Percentiles rank a stretch among this genome's conserved stretches.
These are phyloP conservation scores for Syngnathus acus DNA, from an alignment of 2,797 vertebrate species.

Conservation along the genomic window DNA sequence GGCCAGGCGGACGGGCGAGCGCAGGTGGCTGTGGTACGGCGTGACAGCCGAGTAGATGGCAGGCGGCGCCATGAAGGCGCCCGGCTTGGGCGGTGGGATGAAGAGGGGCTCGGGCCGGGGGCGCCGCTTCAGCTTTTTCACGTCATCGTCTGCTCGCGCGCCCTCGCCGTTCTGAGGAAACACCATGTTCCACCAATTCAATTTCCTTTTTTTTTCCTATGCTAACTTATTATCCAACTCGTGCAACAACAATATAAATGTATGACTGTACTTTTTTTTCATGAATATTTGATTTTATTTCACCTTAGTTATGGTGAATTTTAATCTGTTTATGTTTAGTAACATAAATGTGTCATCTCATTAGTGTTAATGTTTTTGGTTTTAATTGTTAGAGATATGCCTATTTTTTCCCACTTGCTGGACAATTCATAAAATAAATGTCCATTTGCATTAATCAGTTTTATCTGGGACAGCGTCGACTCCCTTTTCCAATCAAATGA, in stretches of 20 bases:
- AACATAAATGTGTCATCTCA: no score
- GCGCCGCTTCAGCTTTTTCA: constrained; percentile 85
- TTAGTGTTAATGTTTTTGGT: no score
- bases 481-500: constrained; percentile 14
- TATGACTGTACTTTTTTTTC: background rate
- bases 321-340: background rate
- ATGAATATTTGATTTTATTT: no score
- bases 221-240: no score
- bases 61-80: constrained; percentile 83
- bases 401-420: no score
- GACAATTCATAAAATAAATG: no score
- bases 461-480: constrained; percentile 44
- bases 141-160: constrained; percentile 54
- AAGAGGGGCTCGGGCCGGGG: constrained; percentile 93
- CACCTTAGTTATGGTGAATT: background rate
- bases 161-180: constrained; percentile 43
- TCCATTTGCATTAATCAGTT: constrained; percentile 12
- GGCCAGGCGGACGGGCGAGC: constrained; percentile 84
- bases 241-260: background rate
- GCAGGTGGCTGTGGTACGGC: constrained; percentile 92
- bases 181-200: background rate
- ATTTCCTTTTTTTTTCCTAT: no score
- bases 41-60: constrained; percentile 88
- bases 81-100: constrained; percentile 91
- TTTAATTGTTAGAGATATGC: no score